phyloP scores from a whole-genome alignment of 2,888 invertebrate genomes.

The Geotrupes spiniger region DNA sequence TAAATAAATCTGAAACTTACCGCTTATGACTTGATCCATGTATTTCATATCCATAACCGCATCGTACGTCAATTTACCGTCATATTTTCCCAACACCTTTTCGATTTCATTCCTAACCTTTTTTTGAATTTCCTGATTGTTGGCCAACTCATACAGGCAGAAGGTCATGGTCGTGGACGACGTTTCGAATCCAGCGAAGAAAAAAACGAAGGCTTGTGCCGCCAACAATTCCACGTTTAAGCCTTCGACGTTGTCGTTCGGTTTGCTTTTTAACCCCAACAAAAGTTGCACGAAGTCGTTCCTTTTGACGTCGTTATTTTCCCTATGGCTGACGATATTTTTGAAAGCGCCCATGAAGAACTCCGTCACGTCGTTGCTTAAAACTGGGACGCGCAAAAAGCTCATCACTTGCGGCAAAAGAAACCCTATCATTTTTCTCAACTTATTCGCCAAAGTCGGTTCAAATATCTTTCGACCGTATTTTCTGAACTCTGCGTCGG shows the following conservation, averaged over 20 bases:
- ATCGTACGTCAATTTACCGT: conserved; percentile 48
- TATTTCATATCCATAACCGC: conserved; percentile 50
- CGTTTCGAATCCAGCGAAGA: conserved; percentile 51
- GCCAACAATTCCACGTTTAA: conserved; percentile 27
- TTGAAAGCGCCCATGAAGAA: conserved; percentile 38
- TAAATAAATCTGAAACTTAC: no score
- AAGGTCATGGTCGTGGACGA: conserved; percentile 46
- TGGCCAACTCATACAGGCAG: conserved; percentile 44
- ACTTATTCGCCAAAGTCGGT: no score
- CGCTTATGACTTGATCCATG: conserved; percentile 47
- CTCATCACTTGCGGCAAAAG: no score
- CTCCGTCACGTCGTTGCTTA: conserved; percentile 30
- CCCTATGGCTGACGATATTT: conserved; percentile 34
- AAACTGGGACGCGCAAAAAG: no score
- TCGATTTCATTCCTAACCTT: conserved; percentile 47
- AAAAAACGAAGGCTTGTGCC: conserved; percentile 47
- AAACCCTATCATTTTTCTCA: conserved; percentile 20
- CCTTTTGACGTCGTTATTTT: conserved; percentile 26
- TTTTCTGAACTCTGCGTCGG: conserved; percentile 13
- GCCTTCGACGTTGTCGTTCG: conserved; percentile 4
- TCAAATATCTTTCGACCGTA: conserved; percentile 10
- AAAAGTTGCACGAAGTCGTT: conserved; percentile 44
- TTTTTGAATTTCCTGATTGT: conserved; percentile 46
- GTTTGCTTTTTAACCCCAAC: conserved; percentile 33
- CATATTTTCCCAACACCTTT: conserved; percentile 34